Base-by-base conservation (phyloP, 2,888 invertebrate genomes). In the Drosophila pseudotakahashii region DNA sequence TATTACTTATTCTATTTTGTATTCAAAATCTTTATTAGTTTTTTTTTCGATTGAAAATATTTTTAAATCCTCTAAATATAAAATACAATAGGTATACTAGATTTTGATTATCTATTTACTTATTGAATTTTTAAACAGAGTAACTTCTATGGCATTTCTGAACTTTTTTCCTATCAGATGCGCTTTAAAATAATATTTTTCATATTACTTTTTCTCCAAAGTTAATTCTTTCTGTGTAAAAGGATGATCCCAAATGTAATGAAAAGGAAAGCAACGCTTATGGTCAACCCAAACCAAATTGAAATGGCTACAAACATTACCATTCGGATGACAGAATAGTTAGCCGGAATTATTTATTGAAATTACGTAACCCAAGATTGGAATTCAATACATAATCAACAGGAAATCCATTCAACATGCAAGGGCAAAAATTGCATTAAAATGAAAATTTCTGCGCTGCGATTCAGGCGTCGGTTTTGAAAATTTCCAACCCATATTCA, bases 371-470 rank as follows among this genome's bases (percentile, higher is more conserved):
- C 37, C 16, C 19, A 67, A 48, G 32, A 19, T 37, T 23, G 36
- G 16, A 44, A 47, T 60, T 57, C 58, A 44, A 50, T 47, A 39
- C 30, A 26, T 37, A 47, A 48, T 61, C 41, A 42, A 42, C 61
- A 52, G 52, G 61, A 71, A 57, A 68, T 68, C 67, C 13, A 57
- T 68, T 68, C 50, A 68, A 34, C 50, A 44, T 57, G 48, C 37
- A 44, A 42, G 67, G 32, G 47, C 55, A 50, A 41, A 60, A 52
- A 61, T 34, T 41, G 69, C 52, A 61, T 47, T 53, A 41, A 72
- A 48, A 71, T 72, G 62, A 36, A 53, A 61, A 61, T 69, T 68
- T 53, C 64, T 23, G 14, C n/a, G 30, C 4, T 60, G 41, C 14
- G 41, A 10, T 13, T 48, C 26, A 14, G 41, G 16, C 16, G 45